These are phyloP conservation scores for Spilosoma lubricipeda DNA, from an alignment of 2,888 invertebrate genomes.

Conservation along the genomic window DNA sequence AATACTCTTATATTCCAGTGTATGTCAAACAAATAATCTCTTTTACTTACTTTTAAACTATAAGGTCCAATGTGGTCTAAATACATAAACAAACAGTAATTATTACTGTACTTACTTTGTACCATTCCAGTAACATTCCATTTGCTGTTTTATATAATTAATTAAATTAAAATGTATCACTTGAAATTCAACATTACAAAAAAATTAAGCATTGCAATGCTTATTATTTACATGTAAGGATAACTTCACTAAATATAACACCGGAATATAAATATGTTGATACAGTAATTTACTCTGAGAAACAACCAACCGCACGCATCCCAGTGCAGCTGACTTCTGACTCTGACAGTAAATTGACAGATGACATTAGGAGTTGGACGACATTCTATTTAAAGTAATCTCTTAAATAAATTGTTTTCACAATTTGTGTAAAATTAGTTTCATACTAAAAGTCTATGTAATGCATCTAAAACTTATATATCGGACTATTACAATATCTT, in stretches of 20 bases:
- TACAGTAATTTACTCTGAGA: constrained; percentile 26
- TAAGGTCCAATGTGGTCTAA: constrained; percentile 19
- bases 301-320: constrained; percentile 21
- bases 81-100: constrained; percentile 36
- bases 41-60: not conserved
- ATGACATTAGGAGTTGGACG: constrained; percentile 9
- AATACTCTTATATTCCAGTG: constrained; percentile 9
- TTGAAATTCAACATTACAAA: constrained; percentile 36
- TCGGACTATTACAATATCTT: too few relatives aligned
- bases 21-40: not conserved
- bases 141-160: constrained; percentile 61
- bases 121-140: constrained; percentile 71
- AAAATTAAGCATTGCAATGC: constrained; percentile 16
- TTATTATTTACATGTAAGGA: constrained; percentile 17
- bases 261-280: constrained; percentile 35
- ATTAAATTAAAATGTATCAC: constrained; percentile 33
- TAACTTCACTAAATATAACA: constrained; percentile 37
- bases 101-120: constrained; percentile 65
- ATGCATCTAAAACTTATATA: too few relatives aligned
- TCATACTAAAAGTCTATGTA: too few relatives aligned
- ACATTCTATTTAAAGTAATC: not conserved
- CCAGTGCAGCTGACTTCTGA: constrained; percentile 54
- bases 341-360: constrained; percentile 41
- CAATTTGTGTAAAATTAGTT: too few relatives aligned
- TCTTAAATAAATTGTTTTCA: not conserved